phyloP scores from a whole-genome alignment of 2,797 vertebrate genomes.

The Ctenochaetus hawaiiensis region DNA sequence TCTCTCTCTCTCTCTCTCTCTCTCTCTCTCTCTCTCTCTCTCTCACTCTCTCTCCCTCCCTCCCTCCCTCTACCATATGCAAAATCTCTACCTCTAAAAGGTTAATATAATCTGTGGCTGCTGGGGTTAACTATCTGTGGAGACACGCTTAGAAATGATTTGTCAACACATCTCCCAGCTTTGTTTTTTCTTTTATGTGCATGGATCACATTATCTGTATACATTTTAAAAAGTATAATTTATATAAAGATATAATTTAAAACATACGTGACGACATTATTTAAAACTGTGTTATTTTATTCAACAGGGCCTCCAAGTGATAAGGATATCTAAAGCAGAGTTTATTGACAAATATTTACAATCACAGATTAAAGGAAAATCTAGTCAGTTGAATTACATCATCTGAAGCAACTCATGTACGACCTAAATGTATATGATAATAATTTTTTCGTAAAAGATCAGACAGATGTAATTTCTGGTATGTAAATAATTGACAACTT shows the following conservation, averaged over 20 bases:
- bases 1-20: slow-evolving; percentile 21
- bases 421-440: not conserved
- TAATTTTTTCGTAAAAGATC: not conserved
- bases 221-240: not conserved
- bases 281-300: not conserved
- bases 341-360: too few relatives aligned
- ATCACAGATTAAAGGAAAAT: too few relatives aligned
- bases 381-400: too few relatives aligned
- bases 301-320: not conserved
- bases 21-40: too few relatives aligned
- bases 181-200: slow-evolving; percentile 23
- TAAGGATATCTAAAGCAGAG: not conserved
- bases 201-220: slow-evolving; percentile 9
- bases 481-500: not conserved
- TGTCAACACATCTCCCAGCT: slow-evolving; percentile 56
- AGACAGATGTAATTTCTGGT: not conserved
- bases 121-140: slow-evolving; percentile 74
- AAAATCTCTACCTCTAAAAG: slow-evolving; percentile 74
- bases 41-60: too few relatives aligned
- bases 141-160: slow-evolving; percentile 55
- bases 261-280: not conserved
- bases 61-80: slow-evolving; percentile 53
- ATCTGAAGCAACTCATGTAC: not conserved
- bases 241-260: not conserved
- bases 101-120: slow-evolving; percentile 80